These are phyloP conservation scores for Drosophila sp. DNA, from an alignment of 1,140 invertebrate genomes.

Conservation along the genomic window DNA sequence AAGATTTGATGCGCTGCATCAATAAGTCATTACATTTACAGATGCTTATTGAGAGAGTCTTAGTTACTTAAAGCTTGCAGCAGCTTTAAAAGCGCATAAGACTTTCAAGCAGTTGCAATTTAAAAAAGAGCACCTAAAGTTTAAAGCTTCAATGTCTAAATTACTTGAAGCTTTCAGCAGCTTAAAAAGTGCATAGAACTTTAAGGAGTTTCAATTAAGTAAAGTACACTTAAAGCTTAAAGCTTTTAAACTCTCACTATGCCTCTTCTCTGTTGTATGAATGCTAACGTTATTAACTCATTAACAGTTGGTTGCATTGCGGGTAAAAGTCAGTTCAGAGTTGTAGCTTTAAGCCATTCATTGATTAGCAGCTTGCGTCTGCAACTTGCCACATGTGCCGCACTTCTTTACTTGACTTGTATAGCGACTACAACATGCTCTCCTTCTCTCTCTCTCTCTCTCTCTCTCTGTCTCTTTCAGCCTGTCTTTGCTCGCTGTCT, in stretches of 20 bases:
- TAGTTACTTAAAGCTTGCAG: background rate
- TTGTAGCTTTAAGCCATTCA: conserved; percentile 30
- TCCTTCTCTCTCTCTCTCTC: no score
- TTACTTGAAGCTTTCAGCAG: background rate
- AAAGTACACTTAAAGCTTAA: conserved; percentile 7
- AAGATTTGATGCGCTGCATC: background rate
- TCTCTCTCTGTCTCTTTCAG: background rate
- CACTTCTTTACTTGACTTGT: conserved; percentile 16
- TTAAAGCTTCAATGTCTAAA: conserved; percentile 2
- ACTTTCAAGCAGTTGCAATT: conserved; percentile 8
- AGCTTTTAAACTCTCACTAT: background rate
- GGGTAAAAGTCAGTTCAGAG: background rate
- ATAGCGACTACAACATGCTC: background rate
- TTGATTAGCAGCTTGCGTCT: conserved; percentile 20
- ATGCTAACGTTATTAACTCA: conserved; percentile 23
- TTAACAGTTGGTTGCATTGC: conserved; percentile 16
- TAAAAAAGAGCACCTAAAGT: conserved; percentile 3
- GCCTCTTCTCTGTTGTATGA: background rate
- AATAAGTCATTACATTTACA: background rate
- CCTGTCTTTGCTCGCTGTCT: conserved; percentile 3
- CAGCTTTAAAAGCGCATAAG: background rate
- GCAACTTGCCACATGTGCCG: conserved; percentile 23
- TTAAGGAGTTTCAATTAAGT: background rate
- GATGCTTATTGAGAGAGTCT: no score
- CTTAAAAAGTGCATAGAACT: background rate